These are phyloP conservation scores for Pachyseris speciosa DNA, from an alignment of 64 coral and sea anemone genomes.

Conservation along the genomic window DNA sequence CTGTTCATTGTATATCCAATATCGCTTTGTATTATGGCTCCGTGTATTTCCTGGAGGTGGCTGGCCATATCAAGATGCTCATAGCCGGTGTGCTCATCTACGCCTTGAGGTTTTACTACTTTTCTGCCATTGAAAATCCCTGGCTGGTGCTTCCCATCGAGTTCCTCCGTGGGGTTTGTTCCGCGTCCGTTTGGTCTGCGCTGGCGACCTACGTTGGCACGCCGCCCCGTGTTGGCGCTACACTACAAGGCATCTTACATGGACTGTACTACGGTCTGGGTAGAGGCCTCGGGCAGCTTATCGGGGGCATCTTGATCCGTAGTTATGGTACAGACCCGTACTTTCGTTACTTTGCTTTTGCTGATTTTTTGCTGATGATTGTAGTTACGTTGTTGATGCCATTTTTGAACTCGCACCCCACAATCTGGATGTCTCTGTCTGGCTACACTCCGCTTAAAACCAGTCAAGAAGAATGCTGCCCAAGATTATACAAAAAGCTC, in stretches of 20 bases:
- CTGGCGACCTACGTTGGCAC: conserved; percentile 88
- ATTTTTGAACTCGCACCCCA: conserved; percentile 37
- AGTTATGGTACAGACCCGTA: conserved; percentile 50
- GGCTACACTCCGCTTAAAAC: conserved; percentile 60
- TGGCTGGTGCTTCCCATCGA: conserved; percentile 96
- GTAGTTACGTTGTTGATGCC: conserved; percentile 48
- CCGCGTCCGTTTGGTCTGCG: conserved; percentile 77
- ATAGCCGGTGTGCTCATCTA: conserved; percentile 63
- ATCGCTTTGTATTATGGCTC: conserved; percentile 79
- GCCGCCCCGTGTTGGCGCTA: conserved; percentile 92
- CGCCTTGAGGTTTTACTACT: conserved; percentile 89
- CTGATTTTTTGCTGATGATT: conserved; percentile 64
- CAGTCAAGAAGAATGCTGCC: conserved; percentile 3
- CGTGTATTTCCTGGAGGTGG: conserved; percentile 68
- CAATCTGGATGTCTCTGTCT: conserved; percentile 82
- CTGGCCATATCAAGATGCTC: conserved; percentile 82
- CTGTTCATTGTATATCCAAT: conserved; percentile 80
- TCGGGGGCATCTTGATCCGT: conserved; percentile 79
- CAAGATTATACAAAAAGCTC: neutral
- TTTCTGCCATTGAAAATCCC: conserved; percentile 76
- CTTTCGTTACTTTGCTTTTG: conserved; percentile 89
- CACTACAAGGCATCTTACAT: conserved; percentile 92
- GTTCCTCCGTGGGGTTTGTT: conserved; percentile 75
- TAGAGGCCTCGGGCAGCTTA: conserved; percentile 83
- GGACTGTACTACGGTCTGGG: conserved; percentile 87